Base-by-base conservation (phyloP, 2,797 vertebrate species). In the Hippoglossus hippoglossus region DNA sequence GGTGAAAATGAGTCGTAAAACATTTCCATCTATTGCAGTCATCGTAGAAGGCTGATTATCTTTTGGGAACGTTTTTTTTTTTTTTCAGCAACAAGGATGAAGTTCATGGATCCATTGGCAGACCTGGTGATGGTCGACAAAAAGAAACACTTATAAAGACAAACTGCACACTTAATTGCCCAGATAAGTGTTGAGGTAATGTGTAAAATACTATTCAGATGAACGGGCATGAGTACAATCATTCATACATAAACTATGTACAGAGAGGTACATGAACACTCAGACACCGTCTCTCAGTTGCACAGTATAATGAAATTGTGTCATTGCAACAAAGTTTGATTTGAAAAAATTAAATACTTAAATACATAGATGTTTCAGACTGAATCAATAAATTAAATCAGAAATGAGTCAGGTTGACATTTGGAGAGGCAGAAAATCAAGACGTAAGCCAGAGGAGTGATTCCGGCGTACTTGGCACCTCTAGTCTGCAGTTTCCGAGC, bases 111-210 rank as follows among this genome's bases (percentile, higher is more conserved):
- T 70, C 54, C 31, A 63, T 12, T 44, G 56, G 61, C 61, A 47
- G 57, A 81, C 65, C 57, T 60, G 56, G 77, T 19, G 62, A 82
- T 71, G 67, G 57, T 19, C 54, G 56, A 77, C 71, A 75, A 55
- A 87, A 82, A 76, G 46, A 13, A 77, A 71, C 58, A 75, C 62
- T 55, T 55, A 75, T 51, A 75, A 79, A 83, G 82, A 73, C 75
- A 70, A 74, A 88, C 77, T 63, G 69, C 73, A 89, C 88, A 91
- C 84, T 90, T 89, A 90, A 83, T 86, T 93, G 89, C 88, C 86
- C 82, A 82, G 84, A 89, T 91, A 92, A 92, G 91, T 91, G 88
- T 87, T 93, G 93, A 94, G 94, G 92, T 94, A 93, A 93, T 92
- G 91, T 87, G 88, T 89, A 90, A 89, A 88, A 90, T 89, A 91